Base-by-base conservation (phyloP, 2,797 vertebrate species). In the Rhincodon typus region DNA sequence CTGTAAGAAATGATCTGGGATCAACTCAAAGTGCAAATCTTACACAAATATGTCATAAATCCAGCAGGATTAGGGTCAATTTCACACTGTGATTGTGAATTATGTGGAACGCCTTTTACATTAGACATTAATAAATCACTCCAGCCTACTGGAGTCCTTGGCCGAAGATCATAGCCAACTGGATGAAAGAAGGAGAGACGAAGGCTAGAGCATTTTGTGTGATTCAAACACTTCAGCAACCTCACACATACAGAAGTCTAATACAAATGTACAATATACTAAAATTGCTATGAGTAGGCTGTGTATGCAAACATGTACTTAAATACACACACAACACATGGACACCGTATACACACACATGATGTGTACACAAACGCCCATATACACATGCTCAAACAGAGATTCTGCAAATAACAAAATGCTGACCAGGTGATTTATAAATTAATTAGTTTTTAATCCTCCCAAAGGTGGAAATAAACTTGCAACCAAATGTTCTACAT, bases 61-160 rank as follows among this genome's bases (percentile, higher is more conserved):
- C 6, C 91, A 70, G 12, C 57, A 66, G 88, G 82, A 84, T 84
- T 57, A 30, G 57, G 30, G n/a, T 42, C 38, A n/a, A 70, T 38
- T 69, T 70, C 38, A 72, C 10, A 15, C 38, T 50, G n/a, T 23
- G 66, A 69, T 69, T 69, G 25, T 70, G 23, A 94, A 72, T 72
- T 46, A 27, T 46, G 38, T 27, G n/a, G 8, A 94, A 67, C 8
- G 34, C 69, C 38, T 94, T 94, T 69, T 46, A 46, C 46, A 6
- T 94, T 66, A 91, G 88, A 91, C 53, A 70, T 94, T 70, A 94
- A 42, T 72, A 72, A 94, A 94, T 13, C 67, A 50, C 38, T 42
- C 67, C 30, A 42, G 93, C 23, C 93, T 70, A 94, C 72, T 94
- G 21, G 93, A 46, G 66, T 70, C 67, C 88, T 91, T 91, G 88